Percentiles rank a stretch among this genome's conserved stretches.
Conservation (phyloP, 2,113 vertebrate species). For the Phoenicopterus ruber region DNA sequence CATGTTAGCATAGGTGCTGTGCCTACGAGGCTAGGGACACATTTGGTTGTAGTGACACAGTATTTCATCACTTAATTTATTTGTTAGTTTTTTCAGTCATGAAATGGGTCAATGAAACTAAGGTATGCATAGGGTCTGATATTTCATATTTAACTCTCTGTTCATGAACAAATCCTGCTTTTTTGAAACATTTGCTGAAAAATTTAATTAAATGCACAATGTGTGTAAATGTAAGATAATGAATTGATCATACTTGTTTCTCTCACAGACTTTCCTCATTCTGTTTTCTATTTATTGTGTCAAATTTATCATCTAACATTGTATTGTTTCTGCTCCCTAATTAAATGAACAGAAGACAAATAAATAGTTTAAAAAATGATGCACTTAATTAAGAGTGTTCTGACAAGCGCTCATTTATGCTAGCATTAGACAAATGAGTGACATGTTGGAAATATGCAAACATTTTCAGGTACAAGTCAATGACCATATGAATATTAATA, state of each 20-base stretch:
- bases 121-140: neutral
- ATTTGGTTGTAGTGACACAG: neutral
- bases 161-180: neutral
- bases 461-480: neutral
- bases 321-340: neutral
- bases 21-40: neutral
- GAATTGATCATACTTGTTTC: neutral
- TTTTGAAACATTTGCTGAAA: neutral
- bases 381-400: neutral
- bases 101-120: neutral
- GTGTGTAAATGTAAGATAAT: neutral
- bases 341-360: neutral
- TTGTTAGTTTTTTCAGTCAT: neutral
- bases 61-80: neutral
- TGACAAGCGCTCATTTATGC: neutral
- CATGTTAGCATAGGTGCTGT: neutral
- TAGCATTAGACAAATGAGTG: neutral
- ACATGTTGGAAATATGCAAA: neutral
- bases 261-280: neutral
- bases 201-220: neutral
- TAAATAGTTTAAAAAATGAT: neutral
- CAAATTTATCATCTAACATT: neutral
- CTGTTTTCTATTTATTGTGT: neutral
- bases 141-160: neutral
- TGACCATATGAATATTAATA: neutral